phyloP scores from a whole-genome alignment of 2,888 invertebrate species.

The Drosophila bunnanda region DNA sequence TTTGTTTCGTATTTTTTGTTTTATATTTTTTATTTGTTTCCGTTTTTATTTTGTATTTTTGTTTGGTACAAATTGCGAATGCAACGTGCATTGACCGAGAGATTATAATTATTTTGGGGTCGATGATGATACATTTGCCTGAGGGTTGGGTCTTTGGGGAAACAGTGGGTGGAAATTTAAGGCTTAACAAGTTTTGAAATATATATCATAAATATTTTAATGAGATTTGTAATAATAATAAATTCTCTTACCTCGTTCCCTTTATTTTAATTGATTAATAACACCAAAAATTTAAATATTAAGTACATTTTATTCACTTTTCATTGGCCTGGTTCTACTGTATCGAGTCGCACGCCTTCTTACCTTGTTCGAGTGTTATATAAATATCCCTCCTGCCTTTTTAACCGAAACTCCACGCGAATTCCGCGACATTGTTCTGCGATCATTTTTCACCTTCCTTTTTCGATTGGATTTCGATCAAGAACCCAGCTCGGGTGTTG shows the following conservation, averaged over 20 bases:
- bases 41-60: constrained; percentile 15
- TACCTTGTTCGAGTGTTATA: constrained; percentile 16
- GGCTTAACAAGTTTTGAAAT: too few species aligned
- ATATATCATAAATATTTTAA: too few species aligned
- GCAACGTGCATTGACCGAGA: constrained; percentile 66
- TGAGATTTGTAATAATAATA: too few species aligned
- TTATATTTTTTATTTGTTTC: too few species aligned
- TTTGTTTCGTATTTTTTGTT: constrained; percentile 14
- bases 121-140: constrained; percentile 54
- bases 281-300: neutral
- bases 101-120: constrained; percentile 36
- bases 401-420: constrained; percentile 38
- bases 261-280: neutral
- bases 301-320: neutral
- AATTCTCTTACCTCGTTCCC: neutral
- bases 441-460: constrained; percentile 56
- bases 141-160: constrained; percentile 15
- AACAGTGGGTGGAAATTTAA: neutral
- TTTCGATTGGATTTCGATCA: constrained; percentile 48
- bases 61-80: constrained; percentile 30
- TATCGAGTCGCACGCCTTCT: constrained; percentile 47
- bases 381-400: constrained; percentile 18
- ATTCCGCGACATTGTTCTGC: constrained; percentile 38
- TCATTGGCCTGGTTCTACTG: constrained; percentile 45
- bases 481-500: constrained; percentile 19